Conservation (phyloP, 2,797 vertebrate species). For the Atherinosoma microstoma region DNA sequence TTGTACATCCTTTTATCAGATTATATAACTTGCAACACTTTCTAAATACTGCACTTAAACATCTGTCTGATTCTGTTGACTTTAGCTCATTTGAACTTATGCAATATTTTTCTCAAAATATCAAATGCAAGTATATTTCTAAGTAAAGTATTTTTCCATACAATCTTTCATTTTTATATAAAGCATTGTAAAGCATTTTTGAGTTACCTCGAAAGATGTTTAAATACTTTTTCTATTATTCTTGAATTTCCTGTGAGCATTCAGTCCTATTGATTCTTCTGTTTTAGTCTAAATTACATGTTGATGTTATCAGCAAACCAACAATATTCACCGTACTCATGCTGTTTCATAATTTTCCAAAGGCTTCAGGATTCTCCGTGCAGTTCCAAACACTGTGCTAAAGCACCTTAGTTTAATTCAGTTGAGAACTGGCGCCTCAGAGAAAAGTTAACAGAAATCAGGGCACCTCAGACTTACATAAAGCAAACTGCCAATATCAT, state of each 20-base stretch:
- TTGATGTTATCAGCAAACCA: slow-evolving; percentile 3
- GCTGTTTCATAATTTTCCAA: slow-evolving; percentile 25
- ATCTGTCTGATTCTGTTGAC: background rate
- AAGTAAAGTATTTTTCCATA: background rate
- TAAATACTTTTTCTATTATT: background rate
- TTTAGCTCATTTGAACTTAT: background rate
- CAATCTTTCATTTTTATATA: background rate
- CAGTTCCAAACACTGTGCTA: slow-evolving; percentile 21
- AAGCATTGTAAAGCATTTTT: too few species aligned
- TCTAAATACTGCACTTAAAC: background rate
- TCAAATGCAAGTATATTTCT: too few species aligned
- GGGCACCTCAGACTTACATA: background rate
- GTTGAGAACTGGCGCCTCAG: slow-evolving; percentile 25
- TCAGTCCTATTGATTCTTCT: background rate
- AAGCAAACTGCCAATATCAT: slow-evolving; percentile 8
- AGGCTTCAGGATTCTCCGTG: slow-evolving; percentile 31
- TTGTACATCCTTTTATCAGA: too few species aligned
- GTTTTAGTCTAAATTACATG: background rate
- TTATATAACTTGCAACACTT: too few species aligned
- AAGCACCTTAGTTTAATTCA: slow-evolving; percentile 26
- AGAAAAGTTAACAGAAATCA: slow-evolving; percentile 34
- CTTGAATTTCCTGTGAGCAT: background rate
- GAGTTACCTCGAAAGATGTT: too few species aligned
- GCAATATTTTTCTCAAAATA: too few species aligned
- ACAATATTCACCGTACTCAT: background rate